Percentiles rank a stretch among this genome's conserved stretches.
Evolutionary conservation across 2,888 invertebrate species (phyloP).

Genomic region (Buathra laborator): DNA sequence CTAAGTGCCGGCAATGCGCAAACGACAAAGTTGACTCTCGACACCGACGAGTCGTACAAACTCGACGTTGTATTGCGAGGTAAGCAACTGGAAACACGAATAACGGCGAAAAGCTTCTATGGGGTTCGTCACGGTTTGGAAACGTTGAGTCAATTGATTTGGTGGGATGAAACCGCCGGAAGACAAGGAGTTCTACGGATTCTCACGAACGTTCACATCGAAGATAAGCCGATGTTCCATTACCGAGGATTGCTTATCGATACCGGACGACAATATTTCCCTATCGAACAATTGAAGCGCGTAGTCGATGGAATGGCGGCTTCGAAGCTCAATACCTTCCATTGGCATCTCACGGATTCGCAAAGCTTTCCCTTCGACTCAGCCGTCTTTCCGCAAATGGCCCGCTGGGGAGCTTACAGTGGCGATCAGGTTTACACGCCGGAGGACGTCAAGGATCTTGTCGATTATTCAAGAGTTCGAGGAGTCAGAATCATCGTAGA

Average conservation of each 20-base stretch:
- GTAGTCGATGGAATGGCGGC: constrained; percentile 95
- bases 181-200: constrained; percentile 87
- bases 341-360: constrained; percentile 97
- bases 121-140: constrained; percentile 93
- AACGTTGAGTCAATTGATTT: constrained; percentile 92
- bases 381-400: constrained; percentile 91
- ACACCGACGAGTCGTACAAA: constrained; percentile 92
- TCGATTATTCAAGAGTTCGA: constrained; percentile 91
- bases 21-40: constrained; percentile 88
- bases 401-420: constrained; percentile 94
- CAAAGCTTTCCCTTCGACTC: constrained; percentile 96
- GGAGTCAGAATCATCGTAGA: constrained; percentile 96
- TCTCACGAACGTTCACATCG: constrained; percentile 89
- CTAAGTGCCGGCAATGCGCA: constrained; percentile 84
- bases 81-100: constrained; percentile 87
- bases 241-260: constrained; percentile 96
- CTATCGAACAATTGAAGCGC: constrained; percentile 89
- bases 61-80: constrained; percentile 87
- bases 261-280: constrained; percentile 96
- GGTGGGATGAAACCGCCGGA: constrained; percentile 90
- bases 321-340: constrained; percentile 96
- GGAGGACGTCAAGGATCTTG: constrained; percentile 90
- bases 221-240: constrained; percentile 92
- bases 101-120: constrained; percentile 90
- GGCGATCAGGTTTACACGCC: constrained; percentile 91